Evolutionary conservation across 2,113 vertebrate species (phyloP).

Genomic region (Psophia crepitans): DNA sequence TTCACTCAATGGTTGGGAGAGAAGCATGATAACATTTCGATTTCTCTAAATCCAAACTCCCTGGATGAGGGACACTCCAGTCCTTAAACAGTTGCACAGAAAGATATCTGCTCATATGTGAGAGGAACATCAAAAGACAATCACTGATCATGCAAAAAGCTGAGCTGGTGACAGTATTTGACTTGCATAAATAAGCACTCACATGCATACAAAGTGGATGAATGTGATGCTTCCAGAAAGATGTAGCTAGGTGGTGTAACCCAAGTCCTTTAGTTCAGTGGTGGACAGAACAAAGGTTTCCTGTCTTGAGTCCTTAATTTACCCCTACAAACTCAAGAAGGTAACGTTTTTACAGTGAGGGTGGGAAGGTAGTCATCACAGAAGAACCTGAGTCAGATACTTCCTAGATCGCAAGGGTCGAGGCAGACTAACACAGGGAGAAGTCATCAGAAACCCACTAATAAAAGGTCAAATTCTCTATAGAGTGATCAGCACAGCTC

Average conservation of each 20-base stretch:
- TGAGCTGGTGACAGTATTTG: not conserved
- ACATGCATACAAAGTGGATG: fast-evolving
- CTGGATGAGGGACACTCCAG: not conserved
- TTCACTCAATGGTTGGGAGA: not conserved
- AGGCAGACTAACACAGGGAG: not conserved
- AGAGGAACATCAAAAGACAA: not conserved
- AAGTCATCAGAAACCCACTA: not conserved
- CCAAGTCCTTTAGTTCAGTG: not conserved
- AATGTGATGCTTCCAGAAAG: not conserved
- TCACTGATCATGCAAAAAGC: not conserved
- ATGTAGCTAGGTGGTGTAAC: not conserved
- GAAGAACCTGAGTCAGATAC: not conserved
- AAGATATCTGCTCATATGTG: not conserved
- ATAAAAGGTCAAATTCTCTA: not conserved
- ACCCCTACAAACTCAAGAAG: not conserved
- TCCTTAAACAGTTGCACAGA: not conserved
- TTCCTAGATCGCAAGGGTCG: not conserved
- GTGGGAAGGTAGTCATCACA: not conserved
- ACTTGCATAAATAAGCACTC: not conserved
- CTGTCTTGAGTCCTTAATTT: not conserved
- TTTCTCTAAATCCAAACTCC: not conserved
- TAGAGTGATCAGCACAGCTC: not conserved
- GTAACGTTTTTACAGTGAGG: not conserved
- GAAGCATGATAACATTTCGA: not conserved
- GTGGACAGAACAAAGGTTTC: not conserved